Percentiles rank a stretch among this genome's conserved stretches.
These are phyloP conservation scores for Eledone cirrhosa DNA, from an alignment of 2,888 invertebrate genomes.

Conservation along the genomic window DNA sequence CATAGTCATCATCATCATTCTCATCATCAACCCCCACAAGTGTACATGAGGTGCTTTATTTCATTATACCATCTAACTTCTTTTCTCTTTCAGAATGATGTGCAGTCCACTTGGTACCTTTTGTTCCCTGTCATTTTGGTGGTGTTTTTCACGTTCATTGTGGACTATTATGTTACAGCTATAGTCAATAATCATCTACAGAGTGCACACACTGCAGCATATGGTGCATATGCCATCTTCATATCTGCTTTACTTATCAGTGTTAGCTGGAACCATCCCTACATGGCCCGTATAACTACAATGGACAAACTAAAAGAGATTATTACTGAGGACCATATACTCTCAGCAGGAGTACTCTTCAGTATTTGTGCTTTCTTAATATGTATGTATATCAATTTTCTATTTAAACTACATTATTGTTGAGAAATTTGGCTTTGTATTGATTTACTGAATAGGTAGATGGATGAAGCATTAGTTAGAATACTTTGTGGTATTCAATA, in stretches of 20 bases:
- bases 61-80: neutral
- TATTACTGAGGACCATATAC: conserved; percentile 65
- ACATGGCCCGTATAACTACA: conserved; percentile 56
- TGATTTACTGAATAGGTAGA: too few species aligned
- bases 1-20: conserved; percentile 35
- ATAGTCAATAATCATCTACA: conserved; percentile 64
- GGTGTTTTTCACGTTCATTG: conserved; percentile 66
- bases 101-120: conserved; percentile 59
- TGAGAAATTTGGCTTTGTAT: too few species aligned
- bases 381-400: conserved; percentile 59
- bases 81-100: conserved; percentile 45
- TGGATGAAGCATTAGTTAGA: too few species aligned
- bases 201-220: conserved; percentile 59
- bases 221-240: conserved; percentile 67
- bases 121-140: conserved; percentile 64
- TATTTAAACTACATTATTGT: neutral
- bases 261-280: conserved; percentile 65
- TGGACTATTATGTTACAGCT: conserved; percentile 70
- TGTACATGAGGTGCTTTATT: too few species aligned
- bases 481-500: too few species aligned
- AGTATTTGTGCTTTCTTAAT: conserved; percentile 67
- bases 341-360: conserved; percentile 69
- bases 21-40: neutral
- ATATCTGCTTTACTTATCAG: conserved; percentile 63
- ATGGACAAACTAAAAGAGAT: conserved; percentile 55